These are phyloP conservation scores for Coenobita brevimanus DNA, from an alignment of 1,140 invertebrate genomes.

Conservation along the genomic window DNA sequence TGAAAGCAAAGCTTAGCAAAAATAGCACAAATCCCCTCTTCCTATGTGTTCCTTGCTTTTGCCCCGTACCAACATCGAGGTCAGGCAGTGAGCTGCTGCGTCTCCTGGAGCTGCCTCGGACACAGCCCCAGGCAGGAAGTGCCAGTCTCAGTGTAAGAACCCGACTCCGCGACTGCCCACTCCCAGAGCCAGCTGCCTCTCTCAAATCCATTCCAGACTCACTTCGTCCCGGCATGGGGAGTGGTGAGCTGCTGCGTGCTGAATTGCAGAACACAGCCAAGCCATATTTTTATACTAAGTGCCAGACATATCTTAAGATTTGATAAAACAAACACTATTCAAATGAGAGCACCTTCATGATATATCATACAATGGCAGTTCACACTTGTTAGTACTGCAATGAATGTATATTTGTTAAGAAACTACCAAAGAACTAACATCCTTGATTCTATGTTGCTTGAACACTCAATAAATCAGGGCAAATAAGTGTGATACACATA, in stretches of 20 bases:
- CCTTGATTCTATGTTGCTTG: no score
- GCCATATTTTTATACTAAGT: neutral
- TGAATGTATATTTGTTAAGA: no score
- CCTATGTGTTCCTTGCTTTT: neutral
- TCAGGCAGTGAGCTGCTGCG: conserved; percentile 57
- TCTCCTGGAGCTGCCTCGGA: conserved; percentile 51
- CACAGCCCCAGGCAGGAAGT: conserved; percentile 42
- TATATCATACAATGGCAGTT: no score
- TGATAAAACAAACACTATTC: no score
- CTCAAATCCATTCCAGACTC: conserved; percentile 36
- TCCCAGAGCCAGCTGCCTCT: conserved; percentile 17
- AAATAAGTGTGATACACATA: no score
- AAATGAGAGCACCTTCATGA: no score
- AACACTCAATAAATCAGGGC: no score
- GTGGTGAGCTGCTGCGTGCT: conserved; percentile 64
- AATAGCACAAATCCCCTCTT: no score
- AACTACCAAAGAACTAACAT: no score
- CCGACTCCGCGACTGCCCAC: conserved; percentile 38
- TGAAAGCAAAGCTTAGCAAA: no score
- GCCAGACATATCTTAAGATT: no score
- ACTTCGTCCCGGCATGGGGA: conserved; percentile 46
- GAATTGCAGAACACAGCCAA: conserved; percentile 11
- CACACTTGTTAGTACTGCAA: no score
- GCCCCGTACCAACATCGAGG: conserved; percentile 59
- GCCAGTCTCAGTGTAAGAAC: conserved; percentile 57